Percentiles rank a stretch among this genome's conserved stretches.
Evolutionary conservation across 2,888 invertebrate genomes (phyloP).

Genomic region (Petrolisthes cinctipes): DNA sequence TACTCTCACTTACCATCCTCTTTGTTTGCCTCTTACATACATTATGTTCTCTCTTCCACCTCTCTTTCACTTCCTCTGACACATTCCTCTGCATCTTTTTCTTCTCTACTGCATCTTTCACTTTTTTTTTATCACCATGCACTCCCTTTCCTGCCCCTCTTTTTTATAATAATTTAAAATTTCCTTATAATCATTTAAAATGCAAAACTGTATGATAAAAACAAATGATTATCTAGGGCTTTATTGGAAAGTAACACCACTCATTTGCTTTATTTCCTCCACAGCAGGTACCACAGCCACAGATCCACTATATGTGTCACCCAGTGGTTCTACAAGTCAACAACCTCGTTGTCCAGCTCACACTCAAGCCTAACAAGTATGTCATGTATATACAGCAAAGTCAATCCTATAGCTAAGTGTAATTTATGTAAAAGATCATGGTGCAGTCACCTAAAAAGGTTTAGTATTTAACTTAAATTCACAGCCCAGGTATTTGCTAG

Average conservation of each 20-base stretch:
- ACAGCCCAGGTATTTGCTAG: not conserved
- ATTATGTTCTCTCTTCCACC: no score
- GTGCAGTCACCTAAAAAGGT: not conserved
- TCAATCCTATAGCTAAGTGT: not conserved
- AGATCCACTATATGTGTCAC: slow-evolving; percentile 59
- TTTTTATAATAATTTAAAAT: no score
- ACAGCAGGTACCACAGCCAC: slow-evolving; percentile 39
- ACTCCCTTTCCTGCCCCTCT: no score
- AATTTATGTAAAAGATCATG: not conserved
- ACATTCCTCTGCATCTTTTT: no score
- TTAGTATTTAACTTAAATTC: no score
- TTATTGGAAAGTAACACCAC: not conserved
- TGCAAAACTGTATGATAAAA: no score
- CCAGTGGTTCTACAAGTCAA: slow-evolving; percentile 62
- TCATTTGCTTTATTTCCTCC: not conserved
- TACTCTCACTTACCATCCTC: no score
- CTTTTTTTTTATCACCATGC: no score
- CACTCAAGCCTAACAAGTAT: slow-evolving; percentile 61
- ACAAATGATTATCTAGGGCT: not conserved
- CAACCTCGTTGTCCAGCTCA: slow-evolving; percentile 60
- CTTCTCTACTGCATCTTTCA: no score
- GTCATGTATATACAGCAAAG: not conserved
- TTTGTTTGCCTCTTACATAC: no score
- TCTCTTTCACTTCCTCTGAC: no score
- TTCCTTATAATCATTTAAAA: no score